A percentile compares a stretch with the other conserved stretches of the same genome.
Evolutionary conservation across 2,888 invertebrate species (phyloP).

Genomic region (Machimus rusticus): DNA sequence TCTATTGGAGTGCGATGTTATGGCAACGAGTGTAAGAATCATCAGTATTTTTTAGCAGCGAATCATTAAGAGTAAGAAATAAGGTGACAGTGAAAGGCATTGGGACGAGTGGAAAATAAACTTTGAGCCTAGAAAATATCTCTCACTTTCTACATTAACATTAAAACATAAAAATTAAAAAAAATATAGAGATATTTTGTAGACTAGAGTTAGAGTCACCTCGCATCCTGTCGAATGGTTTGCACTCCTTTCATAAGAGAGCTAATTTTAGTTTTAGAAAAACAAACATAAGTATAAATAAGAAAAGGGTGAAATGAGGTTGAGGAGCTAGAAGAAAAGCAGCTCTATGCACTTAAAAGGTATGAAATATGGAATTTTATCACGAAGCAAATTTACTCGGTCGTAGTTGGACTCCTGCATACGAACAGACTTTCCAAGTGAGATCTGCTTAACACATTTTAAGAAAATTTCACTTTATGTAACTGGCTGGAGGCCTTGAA

Average conservation of each 20-base stretch:
- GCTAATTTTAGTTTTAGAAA: constrained; percentile 23
- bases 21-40: neutral
- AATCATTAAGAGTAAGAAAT: neutral
- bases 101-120: neutral
- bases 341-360: constrained; percentile 24
- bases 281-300: constrained; percentile 18
- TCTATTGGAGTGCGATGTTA: neutral
- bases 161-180: neutral
- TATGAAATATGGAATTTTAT: constrained; percentile 35
- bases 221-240: neutral
- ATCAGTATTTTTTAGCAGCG: neutral
- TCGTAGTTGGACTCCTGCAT: neutral
- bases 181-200: neutral
- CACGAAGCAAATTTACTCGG: constrained; percentile 28
- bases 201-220: neutral
- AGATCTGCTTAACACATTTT: neutral
- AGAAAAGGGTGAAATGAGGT: constrained; percentile 16
- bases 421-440: neutral
- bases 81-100: neutral
- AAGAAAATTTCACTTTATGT: neutral
- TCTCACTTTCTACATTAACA: neutral
- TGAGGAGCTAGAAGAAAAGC: constrained; percentile 25
- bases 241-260: neutral
- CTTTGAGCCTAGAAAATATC: neutral
- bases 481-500: constrained; percentile 21